Base-by-base conservation (phyloP, 2,797 vertebrate species). In the Selene dorsalis region DNA sequence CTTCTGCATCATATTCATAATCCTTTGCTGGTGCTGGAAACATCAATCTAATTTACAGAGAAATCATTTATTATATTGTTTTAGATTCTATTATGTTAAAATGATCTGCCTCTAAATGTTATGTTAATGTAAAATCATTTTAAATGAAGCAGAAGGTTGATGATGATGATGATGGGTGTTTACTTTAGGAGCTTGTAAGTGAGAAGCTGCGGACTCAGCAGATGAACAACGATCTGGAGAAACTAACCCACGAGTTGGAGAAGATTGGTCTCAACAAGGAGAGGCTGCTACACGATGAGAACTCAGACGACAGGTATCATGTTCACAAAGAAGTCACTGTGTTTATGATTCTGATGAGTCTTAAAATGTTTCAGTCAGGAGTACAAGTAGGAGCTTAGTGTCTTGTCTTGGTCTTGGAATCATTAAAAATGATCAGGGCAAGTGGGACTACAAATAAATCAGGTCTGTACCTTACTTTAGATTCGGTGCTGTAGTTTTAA, bases 191-290 rank as follows among this genome's bases (percentile, higher is more conserved):
- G 88, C 94, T 99, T 82, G 98, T 99, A 67, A 98, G 93, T 89
- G 98, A 99, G 92, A 99, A 99, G 82, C 76, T 99, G 84, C 96
- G 95, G 89, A 97, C 96, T 30, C 98, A 99, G 79, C 98, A 99
- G 94, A 98, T 96, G 91, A 98, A 97, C 91, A 99, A 99, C 50
- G 97, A 99, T 75, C 94, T 99, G 9, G 97, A 99, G 87, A 99
- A 98, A 86, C 94, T 99, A 87, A 97, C 97, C 41, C 96, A 99
- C 0, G 97, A 99, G 85, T 92, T 99, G 90, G 98, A 99, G 93
- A 99, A 99, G 87, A 99, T 99, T 35, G 98, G 98, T 4, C 93
- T 99, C 70, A 97, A 97, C 93, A 99, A 98, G 89, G 98, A 99
- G 72, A 94, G 97, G 45, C 96, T 99, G 53, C 93, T 99, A 80